A percentile compares a stretch with the other conserved stretches of the same genome.
Evolutionary conservation across 1,140 invertebrate genomes (phyloP).

Genomic region (Lanistes nyassanus): DNA sequence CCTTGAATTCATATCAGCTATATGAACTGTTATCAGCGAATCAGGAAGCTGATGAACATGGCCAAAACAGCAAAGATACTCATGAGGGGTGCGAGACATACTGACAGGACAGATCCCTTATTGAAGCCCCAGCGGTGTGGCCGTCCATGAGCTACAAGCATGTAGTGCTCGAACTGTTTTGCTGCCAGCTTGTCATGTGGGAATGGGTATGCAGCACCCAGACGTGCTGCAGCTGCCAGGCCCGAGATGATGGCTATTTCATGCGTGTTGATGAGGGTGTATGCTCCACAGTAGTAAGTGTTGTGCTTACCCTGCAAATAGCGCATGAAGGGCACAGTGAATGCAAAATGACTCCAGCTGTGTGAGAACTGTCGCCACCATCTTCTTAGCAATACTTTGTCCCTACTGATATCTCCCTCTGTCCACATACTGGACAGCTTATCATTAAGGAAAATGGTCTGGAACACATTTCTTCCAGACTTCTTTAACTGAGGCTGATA

Average conservation of each 20-base stretch:
- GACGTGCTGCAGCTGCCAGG: constrained; percentile 46
- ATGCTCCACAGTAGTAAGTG: constrained; percentile 53
- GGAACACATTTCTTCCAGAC: constrained; percentile 46
- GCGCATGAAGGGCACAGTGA: constrained; percentile 53
- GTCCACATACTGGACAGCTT: constrained; percentile 43
- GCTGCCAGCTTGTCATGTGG: constrained; percentile 46
- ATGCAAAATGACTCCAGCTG: constrained; percentile 57
- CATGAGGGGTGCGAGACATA: neutral
- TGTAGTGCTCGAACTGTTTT: constrained; percentile 57
- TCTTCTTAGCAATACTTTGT: constrained; percentile 45
- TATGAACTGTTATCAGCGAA: constrained; percentile 9
- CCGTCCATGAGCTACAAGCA: constrained; percentile 49
- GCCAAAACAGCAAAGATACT: neutral
- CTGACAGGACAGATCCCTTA: constrained; percentile 10
- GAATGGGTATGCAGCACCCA: constrained; percentile 58
- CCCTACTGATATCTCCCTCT: constrained; percentile 38
- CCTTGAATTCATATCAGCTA: neutral
- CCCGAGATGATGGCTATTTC: constrained; percentile 58
- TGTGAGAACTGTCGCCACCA: constrained; percentile 60
- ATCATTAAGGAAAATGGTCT: constrained; percentile 58
- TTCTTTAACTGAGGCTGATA: constrained; percentile 56
- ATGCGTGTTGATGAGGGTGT: constrained; percentile 58
- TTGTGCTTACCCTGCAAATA: constrained; percentile 53
- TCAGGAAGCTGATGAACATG: constrained; percentile 13
- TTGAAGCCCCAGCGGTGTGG: constrained; percentile 38